Conservation (phyloP, 2,113 vertebrate genomes). For the Ictidomys tridecemlineatus region DNA sequence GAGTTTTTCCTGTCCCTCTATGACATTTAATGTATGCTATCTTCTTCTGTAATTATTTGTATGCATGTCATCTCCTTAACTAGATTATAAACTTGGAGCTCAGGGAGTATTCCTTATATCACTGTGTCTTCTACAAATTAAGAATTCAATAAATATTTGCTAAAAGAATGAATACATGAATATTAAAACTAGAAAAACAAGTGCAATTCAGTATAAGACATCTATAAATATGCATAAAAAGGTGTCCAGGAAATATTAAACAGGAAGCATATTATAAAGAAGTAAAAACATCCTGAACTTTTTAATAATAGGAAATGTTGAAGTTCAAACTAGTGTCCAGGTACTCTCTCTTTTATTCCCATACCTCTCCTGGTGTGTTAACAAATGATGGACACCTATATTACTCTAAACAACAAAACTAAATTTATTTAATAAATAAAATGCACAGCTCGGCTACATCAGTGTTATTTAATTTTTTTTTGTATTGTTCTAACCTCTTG, state of each 20-base stretch:
- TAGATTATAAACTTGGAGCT: constrained; percentile 29
- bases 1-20: neutral
- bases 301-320: neutral
- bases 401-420: neutral
- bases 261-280: neutral
- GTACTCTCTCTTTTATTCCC: neutral
- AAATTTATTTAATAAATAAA: neutral
- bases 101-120: neutral
- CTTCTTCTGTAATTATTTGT: constrained; percentile 3
- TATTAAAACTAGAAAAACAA: constrained; percentile 60
- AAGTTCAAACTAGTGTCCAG: neutral
- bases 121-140: constrained; percentile 47
- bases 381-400: neutral
- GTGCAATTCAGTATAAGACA: neutral
- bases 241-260: neutral
- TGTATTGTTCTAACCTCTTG: neutral
- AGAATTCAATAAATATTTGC: constrained; percentile 65
- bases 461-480: neutral
- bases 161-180: constrained; percentile 57
- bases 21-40: neutral
- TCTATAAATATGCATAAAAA: neutral
- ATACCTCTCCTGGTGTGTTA: neutral
- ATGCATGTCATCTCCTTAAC: neutral
- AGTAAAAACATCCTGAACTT: neutral
- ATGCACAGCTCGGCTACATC: neutral